phyloP scores from a whole-genome alignment of 30 jellyfish, hydroid and myxozoan genomes.

The Aurelia coerulea region DNA sequence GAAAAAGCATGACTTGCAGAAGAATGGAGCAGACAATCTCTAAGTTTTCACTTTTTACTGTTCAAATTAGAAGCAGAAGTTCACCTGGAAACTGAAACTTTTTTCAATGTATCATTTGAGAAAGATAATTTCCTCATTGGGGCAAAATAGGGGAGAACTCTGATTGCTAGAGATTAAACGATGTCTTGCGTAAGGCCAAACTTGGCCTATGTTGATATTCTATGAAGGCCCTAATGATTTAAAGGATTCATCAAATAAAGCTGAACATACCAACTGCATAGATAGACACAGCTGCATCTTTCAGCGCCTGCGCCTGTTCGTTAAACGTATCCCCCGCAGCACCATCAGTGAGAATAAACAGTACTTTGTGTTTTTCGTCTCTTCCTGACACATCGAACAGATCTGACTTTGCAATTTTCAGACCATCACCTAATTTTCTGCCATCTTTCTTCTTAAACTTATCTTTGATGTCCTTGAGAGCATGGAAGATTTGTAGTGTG shows the following conservation, averaged over 20 bases:
- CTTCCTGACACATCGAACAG: constrained; percentile 50
- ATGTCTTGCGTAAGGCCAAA: too few relatives aligned
- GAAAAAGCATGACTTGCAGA: too few relatives aligned
- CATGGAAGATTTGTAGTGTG: constrained; percentile 1
- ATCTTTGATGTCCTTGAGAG: constrained; percentile 15
- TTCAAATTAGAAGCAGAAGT: too few relatives aligned
- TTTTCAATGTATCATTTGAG: too few relatives aligned
- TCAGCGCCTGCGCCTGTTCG: constrained; percentile 43
- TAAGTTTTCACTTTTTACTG: too few relatives aligned
- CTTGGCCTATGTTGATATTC: too few relatives aligned
- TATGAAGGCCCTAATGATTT: too few relatives aligned
- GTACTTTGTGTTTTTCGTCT: constrained; percentile 54
- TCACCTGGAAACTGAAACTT: too few relatives aligned
- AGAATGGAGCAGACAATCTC: too few relatives aligned
- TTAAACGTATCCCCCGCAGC: constrained; percentile 59
- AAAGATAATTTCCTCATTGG: too few relatives aligned
- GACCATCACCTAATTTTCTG: constrained; percentile 40
- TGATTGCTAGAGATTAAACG: neutral
- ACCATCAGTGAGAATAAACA: constrained; percentile 45
- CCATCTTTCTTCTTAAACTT: constrained; percentile 26
- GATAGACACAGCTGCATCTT: constrained; percentile 40
- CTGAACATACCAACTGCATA: constrained; percentile 26
- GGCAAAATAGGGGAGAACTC: neutral
- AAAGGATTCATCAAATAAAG: neutral
- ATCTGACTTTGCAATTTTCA: constrained; percentile 36